A percentile compares a stretch with the other conserved stretches of the same genome.
phyloP scores from a whole-genome alignment of 2,113 vertebrate species.

The Lampris incognitus region DNA sequence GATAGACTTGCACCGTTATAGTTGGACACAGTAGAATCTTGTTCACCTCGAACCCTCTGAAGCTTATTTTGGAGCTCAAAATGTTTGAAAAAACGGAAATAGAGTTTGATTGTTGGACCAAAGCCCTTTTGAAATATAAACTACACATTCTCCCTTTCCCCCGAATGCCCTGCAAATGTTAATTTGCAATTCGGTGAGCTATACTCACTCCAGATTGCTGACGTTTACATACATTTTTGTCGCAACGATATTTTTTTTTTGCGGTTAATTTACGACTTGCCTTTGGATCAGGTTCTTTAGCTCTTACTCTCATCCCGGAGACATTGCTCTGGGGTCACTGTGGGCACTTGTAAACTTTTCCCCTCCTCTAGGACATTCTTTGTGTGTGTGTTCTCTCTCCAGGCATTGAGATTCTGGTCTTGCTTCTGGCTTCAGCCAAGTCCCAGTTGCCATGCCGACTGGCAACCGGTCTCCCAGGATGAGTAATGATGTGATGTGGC shows the following conservation, averaged over 20 bases:
- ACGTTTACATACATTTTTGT: not conserved
- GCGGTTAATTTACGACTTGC: slow-evolving; percentile 6
- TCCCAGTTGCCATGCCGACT: slow-evolving; percentile 84
- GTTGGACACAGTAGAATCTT: slow-evolving; percentile 4
- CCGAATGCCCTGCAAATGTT: not conserved
- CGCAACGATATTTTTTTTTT: slow-evolving; percentile 13
- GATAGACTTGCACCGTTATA: too few relatives aligned
- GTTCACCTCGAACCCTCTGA: not conserved
- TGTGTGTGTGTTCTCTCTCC: slow-evolving; percentile 68
- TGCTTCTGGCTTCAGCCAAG: slow-evolving; percentile 80
- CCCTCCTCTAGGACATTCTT: slow-evolving; percentile 68
- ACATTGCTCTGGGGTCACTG: slow-evolving; percentile 56
- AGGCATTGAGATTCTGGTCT: slow-evolving; percentile 85
- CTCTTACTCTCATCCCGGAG: slow-evolving; percentile 1
- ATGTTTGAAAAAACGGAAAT: not conserved
- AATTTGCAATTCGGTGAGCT: not conserved
- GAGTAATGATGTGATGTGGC: slow-evolving; percentile 86
- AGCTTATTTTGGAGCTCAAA: slow-evolving; percentile 24
- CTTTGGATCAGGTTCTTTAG: slow-evolving; percentile 37
- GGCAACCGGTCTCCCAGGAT: slow-evolving; percentile 84
- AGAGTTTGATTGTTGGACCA: not conserved
- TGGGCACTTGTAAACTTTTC: slow-evolving; percentile 78
- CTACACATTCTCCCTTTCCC: not conserved
- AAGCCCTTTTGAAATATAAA: not conserved
- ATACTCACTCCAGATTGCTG: not conserved